Conservation (phyloP, 2,888 invertebrate genomes). For the Apamea anceps region DNA sequence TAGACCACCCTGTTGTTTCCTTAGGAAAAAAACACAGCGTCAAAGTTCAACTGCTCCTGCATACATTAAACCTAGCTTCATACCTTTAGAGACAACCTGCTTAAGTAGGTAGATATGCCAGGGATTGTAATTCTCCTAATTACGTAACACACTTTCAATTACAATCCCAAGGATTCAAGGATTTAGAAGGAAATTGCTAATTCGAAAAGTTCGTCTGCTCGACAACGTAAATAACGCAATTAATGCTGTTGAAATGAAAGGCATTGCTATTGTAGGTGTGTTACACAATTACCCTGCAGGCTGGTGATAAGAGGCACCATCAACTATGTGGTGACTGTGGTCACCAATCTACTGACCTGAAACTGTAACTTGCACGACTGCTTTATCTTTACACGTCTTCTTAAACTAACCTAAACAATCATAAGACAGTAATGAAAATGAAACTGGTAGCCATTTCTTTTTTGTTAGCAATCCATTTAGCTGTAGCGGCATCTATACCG, state of each 20-base stretch:
- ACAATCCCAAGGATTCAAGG: neutral
- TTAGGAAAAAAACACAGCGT: neutral
- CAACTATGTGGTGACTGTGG: neutral
- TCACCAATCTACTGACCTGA: too few relatives aligned
- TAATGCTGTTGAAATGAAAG: neutral
- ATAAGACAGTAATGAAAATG: neutral
- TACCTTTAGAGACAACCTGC: neutral
- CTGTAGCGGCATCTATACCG: neutral
- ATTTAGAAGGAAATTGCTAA: neutral
- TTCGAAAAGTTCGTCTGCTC: neutral
- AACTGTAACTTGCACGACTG: too few relatives aligned
- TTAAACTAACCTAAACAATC: neutral
- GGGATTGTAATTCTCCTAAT: neutral
- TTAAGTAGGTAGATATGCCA: too few relatives aligned
- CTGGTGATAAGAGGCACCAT: neutral
- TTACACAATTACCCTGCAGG: neutral
- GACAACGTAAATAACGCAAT: neutral
- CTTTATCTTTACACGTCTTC: neutral
- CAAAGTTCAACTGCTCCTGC: neutral
- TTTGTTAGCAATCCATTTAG: neutral
- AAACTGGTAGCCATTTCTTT: neutral
- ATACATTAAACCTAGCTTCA: too few relatives aligned
- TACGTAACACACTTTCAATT: neutral
- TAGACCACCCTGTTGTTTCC: neutral
- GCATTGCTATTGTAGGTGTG: neutral